phyloP scores from a whole-genome alignment of 1,140 invertebrate genomes.

The Caenorhabditis remanei region DNA sequence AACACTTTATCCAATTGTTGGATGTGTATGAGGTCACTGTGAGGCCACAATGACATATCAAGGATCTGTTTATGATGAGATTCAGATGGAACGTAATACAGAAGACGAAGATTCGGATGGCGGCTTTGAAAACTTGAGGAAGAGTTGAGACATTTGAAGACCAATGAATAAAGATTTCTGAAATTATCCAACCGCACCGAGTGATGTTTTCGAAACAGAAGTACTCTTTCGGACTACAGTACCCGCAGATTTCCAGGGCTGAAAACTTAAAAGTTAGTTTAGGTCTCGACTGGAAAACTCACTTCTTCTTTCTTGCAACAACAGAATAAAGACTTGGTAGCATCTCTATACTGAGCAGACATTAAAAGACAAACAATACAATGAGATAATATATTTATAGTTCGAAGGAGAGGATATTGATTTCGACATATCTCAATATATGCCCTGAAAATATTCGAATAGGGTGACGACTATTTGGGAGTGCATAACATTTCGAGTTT shows the following conservation, averaged over 20 bases:
- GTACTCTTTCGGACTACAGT: no score
- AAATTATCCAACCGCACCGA: no score
- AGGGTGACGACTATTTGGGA: no score
- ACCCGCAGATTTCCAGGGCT: no score
- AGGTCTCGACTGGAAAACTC: background rate
- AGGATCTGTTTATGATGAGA: conserved; percentile 93
- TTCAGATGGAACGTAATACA: no score
- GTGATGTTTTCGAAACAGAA: no score
- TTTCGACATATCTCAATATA: background rate
- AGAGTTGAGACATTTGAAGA: no score
- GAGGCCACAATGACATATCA: conserved; percentile 99
- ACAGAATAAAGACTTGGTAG: background rate
- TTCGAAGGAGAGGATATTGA: background rate
- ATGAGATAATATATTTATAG: background rate
- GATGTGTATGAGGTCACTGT: conserved; percentile 99
- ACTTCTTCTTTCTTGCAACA: background rate
- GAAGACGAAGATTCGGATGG: no score
- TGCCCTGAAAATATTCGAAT: background rate
- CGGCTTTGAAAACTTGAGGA: no score
- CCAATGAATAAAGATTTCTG: no score
- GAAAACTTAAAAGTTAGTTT: no score
- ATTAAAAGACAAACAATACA: background rate
- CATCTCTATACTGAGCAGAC: background rate
- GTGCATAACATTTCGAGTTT: no score
- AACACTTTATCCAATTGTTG: conserved; percentile 96